A percentile compares a stretch with the other conserved stretches of the same genome.
These are phyloP conservation scores for Wiebesia pumilae DNA, from an alignment of 1,140 invertebrate genomes.

Conservation along the genomic window DNA sequence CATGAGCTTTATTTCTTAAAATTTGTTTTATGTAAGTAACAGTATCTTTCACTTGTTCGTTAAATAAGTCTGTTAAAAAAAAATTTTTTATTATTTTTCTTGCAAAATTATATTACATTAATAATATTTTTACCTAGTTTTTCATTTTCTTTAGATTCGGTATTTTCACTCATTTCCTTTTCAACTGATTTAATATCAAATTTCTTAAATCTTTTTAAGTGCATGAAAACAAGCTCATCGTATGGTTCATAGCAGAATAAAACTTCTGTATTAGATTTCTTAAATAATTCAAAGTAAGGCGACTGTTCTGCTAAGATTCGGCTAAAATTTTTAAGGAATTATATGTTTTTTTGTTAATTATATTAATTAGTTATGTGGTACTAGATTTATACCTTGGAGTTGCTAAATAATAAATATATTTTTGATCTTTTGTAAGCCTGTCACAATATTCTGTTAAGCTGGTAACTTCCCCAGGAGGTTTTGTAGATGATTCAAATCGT, in stretches of 20 bases:
- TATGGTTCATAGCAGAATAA: slow-evolving; percentile 97
- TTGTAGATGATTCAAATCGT: slow-evolving; percentile 92
- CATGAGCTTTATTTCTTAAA: slow-evolving; percentile 85
- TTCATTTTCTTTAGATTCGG: slow-evolving; percentile 77
- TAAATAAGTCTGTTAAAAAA: slow-evolving; percentile 80
- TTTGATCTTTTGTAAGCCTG: slow-evolving; percentile 85
- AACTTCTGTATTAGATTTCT: slow-evolving; percentile 91
- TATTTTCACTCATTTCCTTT: slow-evolving; percentile 91
- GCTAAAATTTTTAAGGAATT: slow-evolving; percentile 71
- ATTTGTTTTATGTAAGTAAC: slow-evolving; percentile 85
- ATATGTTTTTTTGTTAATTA: too few relatives aligned
- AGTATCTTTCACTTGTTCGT: slow-evolving; percentile 83
- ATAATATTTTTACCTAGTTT: slow-evolving; percentile 65
- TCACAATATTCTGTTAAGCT: slow-evolving; percentile 90
- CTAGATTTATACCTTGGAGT: slow-evolving; percentile 85
- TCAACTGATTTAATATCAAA: slow-evolving; percentile 92
- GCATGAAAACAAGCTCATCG: slow-evolving; percentile 95
- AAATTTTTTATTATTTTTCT: slow-evolving; percentile 59
- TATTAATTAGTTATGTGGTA: not conserved
- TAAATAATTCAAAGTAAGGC: slow-evolving; percentile 95
- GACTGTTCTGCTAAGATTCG: slow-evolving; percentile 93
- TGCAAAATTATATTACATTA: slow-evolving; percentile 18
- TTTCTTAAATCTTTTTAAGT: slow-evolving; percentile 88
- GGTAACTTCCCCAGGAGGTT: slow-evolving; percentile 82
- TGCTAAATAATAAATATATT: slow-evolving; percentile 94